Evolutionary conservation across 2,888 invertebrate genomes (phyloP).

Genomic region (Papilio elwesi): DNA sequence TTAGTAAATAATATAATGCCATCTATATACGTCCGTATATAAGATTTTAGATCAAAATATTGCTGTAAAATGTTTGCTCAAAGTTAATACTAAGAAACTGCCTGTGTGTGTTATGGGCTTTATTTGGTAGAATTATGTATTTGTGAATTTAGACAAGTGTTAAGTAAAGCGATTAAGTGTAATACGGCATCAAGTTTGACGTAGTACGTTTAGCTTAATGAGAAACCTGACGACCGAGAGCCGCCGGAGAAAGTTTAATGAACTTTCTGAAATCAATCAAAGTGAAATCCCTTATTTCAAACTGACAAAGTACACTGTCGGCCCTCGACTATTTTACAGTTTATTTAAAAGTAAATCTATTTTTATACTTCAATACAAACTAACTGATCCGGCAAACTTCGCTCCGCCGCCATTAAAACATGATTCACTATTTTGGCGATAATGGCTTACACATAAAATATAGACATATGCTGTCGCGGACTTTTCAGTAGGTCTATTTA

Average conservation of each 20-base stretch:
- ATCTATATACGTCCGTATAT: too few relatives aligned
- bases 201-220: slow-evolving; percentile 8
- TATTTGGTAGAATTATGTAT: neutral
- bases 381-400: too few relatives aligned
- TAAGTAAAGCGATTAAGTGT: neutral
- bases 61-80: too few relatives aligned
- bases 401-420: too few relatives aligned
- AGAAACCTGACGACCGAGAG: neutral
- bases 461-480: too few relatives aligned
- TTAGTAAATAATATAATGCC: too few relatives aligned
- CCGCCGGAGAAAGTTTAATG: slow-evolving; percentile 7
- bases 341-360: neutral
- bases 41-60: too few relatives aligned
- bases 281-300: slow-evolving; percentile 10
- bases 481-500: too few relatives aligned
- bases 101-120: too few relatives aligned
- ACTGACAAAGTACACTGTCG: neutral
- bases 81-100: too few relatives aligned
- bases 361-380: neutral
- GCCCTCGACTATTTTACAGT: neutral
- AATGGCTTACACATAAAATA: too few relatives aligned
- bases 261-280: slow-evolving; percentile 25
- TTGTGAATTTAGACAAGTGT: neutral
- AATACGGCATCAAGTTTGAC: neutral
- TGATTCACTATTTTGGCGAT: too few relatives aligned